Evolutionary conservation across 2,797 vertebrate species (phyloP).

Genomic region (Typhlichthys eigenmanni): DNA sequence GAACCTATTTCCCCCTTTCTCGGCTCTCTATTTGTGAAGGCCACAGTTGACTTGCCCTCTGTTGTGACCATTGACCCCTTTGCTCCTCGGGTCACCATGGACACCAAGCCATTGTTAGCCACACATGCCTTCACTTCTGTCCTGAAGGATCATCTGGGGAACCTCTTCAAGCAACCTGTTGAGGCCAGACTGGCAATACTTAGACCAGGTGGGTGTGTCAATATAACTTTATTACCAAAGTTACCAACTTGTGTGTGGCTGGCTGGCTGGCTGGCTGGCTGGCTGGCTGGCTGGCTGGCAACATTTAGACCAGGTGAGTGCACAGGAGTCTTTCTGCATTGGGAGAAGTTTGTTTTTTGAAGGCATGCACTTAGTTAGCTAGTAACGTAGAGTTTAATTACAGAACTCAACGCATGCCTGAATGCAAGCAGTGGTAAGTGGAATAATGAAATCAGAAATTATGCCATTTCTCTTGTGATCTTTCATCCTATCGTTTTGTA

Average conservation of each 20-base stretch:
- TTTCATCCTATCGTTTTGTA: too few relatives aligned
- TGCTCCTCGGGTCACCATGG: conserved; percentile 66
- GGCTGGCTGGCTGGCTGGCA: background rate
- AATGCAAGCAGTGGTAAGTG: conserved; percentile 31
- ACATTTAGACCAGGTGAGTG: conserved; percentile 22
- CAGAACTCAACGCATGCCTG: conserved; percentile 20
- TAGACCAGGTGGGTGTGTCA: conserved; percentile 48
- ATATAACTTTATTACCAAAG: too few relatives aligned
- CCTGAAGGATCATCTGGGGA: conserved; percentile 60
- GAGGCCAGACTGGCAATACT: conserved; percentile 54
- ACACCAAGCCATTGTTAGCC: conserved; percentile 59
- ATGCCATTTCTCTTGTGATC: too few relatives aligned
- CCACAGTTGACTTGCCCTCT: conserved; percentile 60
- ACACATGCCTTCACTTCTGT: conserved; percentile 39
- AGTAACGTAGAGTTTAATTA: conserved; percentile 21
- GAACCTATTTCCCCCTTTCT: background rate
- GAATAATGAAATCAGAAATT: background rate
- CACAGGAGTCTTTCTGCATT: background rate
- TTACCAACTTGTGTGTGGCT: too few relatives aligned
- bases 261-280: too few relatives aligned
- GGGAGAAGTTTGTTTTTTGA: background rate
- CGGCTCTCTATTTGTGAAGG: conserved; percentile 41
- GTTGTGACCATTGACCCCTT: conserved; percentile 62
- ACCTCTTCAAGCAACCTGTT: conserved; percentile 57
- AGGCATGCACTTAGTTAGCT: background rate